Percentiles rank a stretch among this genome's conserved stretches.
Conservation (phyloP, 2,888 invertebrate genomes). For the Himalopsyche anomala region DNA sequence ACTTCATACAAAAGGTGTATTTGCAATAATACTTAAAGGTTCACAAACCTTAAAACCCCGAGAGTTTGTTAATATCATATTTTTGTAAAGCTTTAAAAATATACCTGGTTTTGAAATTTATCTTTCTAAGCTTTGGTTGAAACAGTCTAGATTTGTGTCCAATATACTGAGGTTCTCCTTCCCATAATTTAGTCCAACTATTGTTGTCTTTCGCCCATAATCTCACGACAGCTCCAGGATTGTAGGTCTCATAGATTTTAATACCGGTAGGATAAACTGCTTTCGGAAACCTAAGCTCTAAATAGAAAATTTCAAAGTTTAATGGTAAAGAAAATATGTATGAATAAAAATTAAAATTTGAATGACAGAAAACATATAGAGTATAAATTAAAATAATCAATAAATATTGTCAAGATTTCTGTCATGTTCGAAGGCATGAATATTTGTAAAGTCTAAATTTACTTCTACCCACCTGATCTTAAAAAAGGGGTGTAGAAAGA, state of each 20-base stretch:
- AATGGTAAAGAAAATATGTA: neutral
- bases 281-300: constrained; percentile 82
- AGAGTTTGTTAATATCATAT: too few relatives aligned
- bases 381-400: too few relatives aligned
- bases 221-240: constrained; percentile 89
- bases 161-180: constrained; percentile 81
- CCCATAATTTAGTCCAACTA: constrained; percentile 87
- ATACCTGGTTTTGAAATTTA: constrained; percentile 78
- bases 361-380: too few relatives aligned
- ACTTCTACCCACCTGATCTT: too few relatives aligned
- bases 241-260: constrained; percentile 89
- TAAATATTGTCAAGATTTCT: too few relatives aligned
- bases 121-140: constrained; percentile 82
- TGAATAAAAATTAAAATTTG: neutral
- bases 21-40: too few relatives aligned
- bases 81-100: neutral
- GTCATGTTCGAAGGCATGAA: too few relatives aligned
- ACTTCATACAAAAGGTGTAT: too few relatives aligned
- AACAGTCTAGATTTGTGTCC: constrained; percentile 84
- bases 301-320: constrained; percentile 61
- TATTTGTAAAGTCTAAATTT: too few relatives aligned
- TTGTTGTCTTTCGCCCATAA: constrained; percentile 82
- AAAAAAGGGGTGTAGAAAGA: too few relatives aligned
- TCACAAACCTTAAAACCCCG: too few relatives aligned
- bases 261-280: constrained; percentile 83